A percentile compares a stretch with the other conserved stretches of the same genome.
phyloP scores from a whole-genome alignment of 35 echinoderm and acorn worm species.

The Apostichopus californicus region DNA sequence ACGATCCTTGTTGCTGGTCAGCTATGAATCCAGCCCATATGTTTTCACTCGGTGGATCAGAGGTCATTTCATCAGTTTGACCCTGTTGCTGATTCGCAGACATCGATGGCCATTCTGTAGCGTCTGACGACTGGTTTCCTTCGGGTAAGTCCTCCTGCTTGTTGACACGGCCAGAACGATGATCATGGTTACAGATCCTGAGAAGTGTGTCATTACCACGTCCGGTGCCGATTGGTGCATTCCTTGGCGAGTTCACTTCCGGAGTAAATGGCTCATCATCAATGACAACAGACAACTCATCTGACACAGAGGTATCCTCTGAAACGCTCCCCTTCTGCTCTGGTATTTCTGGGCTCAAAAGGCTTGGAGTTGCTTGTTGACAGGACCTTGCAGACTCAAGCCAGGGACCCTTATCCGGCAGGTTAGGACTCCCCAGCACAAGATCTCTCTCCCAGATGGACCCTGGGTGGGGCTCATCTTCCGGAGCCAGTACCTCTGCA shows the following conservation, averaged over 20 bases:
- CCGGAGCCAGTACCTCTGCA: constrained; percentile 58
- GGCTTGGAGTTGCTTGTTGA: constrained; percentile 62
- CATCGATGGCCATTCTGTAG: constrained; percentile 42
- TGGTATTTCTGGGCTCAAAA: constrained; percentile 30
- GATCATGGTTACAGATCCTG: constrained; percentile 79
- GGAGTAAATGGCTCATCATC: constrained; percentile 53
- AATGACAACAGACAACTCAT: constrained; percentile 69
- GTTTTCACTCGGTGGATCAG: constrained; percentile 60
- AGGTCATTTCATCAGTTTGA: constrained; percentile 8
- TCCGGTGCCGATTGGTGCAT: constrained; percentile 76
- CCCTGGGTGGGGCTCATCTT: constrained; percentile 24
- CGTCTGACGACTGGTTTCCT: neutral
- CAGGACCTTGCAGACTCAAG: constrained; percentile 75
- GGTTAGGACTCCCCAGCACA: constrained; percentile 73
- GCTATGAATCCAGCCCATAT: constrained; percentile 56
- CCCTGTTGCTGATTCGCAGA: neutral
- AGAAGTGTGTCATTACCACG: constrained; percentile 71
- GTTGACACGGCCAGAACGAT: constrained; percentile 34
- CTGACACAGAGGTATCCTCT: constrained; percentile 69
- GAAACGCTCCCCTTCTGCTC: constrained; percentile 27
- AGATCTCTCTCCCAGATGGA: constrained; percentile 85
- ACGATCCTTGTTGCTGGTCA: constrained; percentile 58
- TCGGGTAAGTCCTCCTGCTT: constrained; percentile 7
- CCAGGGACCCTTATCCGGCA: constrained; percentile 78
- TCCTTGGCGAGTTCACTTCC: constrained; percentile 54